Conservation (phyloP, 2,113 vertebrate genomes). For the Salvelinus fontinalis region DNA sequence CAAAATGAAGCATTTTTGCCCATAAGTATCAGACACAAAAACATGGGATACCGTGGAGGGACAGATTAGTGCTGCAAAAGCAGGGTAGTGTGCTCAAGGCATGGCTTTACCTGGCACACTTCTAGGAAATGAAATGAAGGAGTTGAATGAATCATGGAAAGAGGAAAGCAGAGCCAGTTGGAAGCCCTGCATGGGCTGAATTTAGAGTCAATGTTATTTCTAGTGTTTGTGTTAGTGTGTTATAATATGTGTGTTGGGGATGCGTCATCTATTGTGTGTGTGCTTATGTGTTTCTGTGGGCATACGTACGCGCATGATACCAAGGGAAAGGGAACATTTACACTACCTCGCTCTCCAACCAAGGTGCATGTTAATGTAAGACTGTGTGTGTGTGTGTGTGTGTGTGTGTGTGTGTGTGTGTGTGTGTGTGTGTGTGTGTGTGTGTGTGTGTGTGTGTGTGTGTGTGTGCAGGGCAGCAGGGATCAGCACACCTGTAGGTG, state of each 20-base stretch:
- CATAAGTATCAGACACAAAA: too few species aligned
- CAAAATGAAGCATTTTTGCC: too few species aligned
- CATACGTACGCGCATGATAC: too few species aligned
- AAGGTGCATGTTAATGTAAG: background rate
- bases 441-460: constrained; percentile 11
- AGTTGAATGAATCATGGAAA: constrained; percentile 50
- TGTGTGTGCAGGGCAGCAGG: constrained; percentile 22
- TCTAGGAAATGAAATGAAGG: constrained; percentile 56
- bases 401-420: constrained; percentile 13
- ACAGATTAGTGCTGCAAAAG: constrained; percentile 51
- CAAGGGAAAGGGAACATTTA: too few species aligned
- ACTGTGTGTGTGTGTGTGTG: background rate
- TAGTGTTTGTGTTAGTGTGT: too few species aligned
- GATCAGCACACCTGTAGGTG: constrained; percentile 64
- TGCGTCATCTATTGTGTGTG: too few species aligned
- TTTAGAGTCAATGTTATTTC: too few species aligned
- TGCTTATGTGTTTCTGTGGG: too few species aligned
- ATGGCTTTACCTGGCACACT: constrained; percentile 46
- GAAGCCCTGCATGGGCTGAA: background rate
- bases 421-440: constrained; percentile 10
- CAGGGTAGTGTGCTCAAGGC: constrained; percentile 17
- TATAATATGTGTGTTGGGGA: too few species aligned
- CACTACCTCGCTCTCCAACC: too few species aligned
- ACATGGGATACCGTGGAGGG: too few species aligned
- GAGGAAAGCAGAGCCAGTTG: constrained; percentile 34